Evolutionary conservation across 1,140 invertebrate species (phyloP).

Genomic region (Platyura marginata): DNA sequence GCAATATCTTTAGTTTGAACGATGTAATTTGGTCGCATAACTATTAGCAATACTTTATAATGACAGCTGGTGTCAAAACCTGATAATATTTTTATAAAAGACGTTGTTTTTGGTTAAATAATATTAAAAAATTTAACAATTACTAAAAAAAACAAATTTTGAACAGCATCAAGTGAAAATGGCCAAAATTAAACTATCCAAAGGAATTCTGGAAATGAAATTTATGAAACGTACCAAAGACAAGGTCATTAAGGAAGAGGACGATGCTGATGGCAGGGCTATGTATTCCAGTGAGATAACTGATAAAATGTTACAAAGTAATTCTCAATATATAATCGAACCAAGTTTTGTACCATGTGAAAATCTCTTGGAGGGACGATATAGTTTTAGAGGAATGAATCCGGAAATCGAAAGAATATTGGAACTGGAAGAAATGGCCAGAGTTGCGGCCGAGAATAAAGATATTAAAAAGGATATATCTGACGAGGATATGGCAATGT

Average conservation of each 20-base stretch:
- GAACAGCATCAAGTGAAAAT: too few species aligned
- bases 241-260: conserved; percentile 52
- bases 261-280: conserved; percentile 47
- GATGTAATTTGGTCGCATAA: too few species aligned
- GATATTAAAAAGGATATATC: conserved; percentile 42
- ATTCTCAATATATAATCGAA: conserved; percentile 51
- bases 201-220: conserved; percentile 57
- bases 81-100: too few species aligned
- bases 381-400: conserved; percentile 80
- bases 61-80: too few species aligned
- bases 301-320: conserved; percentile 32
- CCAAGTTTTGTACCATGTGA: conserved; percentile 58
- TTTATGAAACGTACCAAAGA: conserved; percentile 84
- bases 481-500: conserved; percentile 47
- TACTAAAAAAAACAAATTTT: too few species aligned
- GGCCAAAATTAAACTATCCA: conserved; percentile 34
- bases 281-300: conserved; percentile 45
- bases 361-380: conserved; percentile 53
- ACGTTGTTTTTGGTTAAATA: too few species aligned
- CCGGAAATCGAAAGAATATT: conserved; percentile 65
- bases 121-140: too few species aligned
- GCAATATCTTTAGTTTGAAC: too few species aligned
- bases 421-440: conserved; percentile 29
- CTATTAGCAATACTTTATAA: too few species aligned
- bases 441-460: conserved; percentile 19